phyloP scores from a whole-genome alignment of 2,888 invertebrate genomes.

The Eurytoma adleriae region DNA sequence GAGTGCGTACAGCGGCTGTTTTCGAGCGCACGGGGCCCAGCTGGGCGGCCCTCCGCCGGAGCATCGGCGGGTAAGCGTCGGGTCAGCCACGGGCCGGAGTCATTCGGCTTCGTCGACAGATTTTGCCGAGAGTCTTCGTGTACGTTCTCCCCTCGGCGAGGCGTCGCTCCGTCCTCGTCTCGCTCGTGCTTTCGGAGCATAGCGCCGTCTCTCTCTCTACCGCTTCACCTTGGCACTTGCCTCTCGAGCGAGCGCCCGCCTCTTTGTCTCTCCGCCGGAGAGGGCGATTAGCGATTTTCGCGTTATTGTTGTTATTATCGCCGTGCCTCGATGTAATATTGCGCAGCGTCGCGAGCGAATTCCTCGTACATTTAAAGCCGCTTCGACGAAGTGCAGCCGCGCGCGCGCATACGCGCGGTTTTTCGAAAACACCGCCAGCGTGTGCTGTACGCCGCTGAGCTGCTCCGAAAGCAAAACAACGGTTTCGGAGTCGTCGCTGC shows the following conservation, averaged over 20 bases:
- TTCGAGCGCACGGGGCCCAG: no score
- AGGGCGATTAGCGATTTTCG: constrained; percentile 22
- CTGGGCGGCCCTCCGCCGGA: no score
- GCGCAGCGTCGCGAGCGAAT: not conserved
- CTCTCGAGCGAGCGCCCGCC: not conserved
- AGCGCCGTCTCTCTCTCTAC: not conserved
- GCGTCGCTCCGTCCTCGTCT: not conserved
- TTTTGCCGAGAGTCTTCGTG: not conserved
- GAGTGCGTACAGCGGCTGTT: no score
- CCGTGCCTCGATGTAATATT: constrained; percentile 3
- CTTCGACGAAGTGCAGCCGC: not conserved
- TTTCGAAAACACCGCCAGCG: not conserved
- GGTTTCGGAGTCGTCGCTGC: no score
- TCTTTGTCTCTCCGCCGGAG: constrained; percentile 36
- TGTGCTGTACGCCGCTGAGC: not conserved
- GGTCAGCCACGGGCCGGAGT: no score
- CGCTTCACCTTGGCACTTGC: constrained; percentile 53
- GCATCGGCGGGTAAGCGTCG: no score
- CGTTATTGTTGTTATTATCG: constrained; percentile 11
- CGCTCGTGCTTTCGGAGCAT: no score
- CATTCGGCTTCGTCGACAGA: not conserved
- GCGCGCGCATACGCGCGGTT: not conserved
- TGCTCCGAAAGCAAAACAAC: no score
- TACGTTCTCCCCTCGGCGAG: constrained; percentile 25
- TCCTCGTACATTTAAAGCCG: not conserved